Evolutionary conservation across 2,797 vertebrate species (phyloP), one percentile per base, ranked within the genome.

Genomic region (Channallabes apus): DNA sequence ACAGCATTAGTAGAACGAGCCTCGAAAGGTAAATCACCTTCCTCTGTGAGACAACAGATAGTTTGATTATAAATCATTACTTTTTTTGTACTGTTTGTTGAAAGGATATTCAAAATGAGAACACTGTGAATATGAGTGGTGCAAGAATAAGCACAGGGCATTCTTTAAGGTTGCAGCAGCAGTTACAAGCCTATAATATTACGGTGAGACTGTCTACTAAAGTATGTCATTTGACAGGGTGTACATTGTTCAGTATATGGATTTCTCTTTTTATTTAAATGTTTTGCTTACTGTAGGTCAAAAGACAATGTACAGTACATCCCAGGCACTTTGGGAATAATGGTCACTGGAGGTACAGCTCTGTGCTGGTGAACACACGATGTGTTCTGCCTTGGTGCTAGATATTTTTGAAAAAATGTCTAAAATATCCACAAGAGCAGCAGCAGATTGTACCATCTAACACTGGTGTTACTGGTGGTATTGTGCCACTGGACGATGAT

Each of bases 41-140:
- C 18, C 35, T 59, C 56, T 77, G 18, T 29, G 18, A 59, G 54
- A 58, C 29, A 20, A 3, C 7, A 3, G 5, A n/a, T 15, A 78
- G 58, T 62, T 35, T 22, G 35, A 79, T 79, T 79, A 79, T 58
- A 24, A 78, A 35, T 78, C 56, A 15, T 35, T 78, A 35, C 11
- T 59, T 51, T 51, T 51, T 61, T 32, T 24, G 32, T 56, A 14
- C n/a, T 75, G 32, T 22, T 78, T 15, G 20, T 38, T 78, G 29
- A 35, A 59, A 38, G 27, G 56, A 61, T 59, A 61, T 59, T 35
- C 0, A 35, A 24, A 35, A 35, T 61, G 75, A 78, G 54, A 29
- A 22, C 59, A 38, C 6, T n/a, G 29, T 62, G 35, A 41, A 62
- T 62, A 41, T 8, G 12, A 64, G 15, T 12, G 12, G 46, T 18